Evolutionary conservation across 1,140 invertebrate genomes (phyloP).

Genomic region (Neoseiulus cucumeris): DNA sequence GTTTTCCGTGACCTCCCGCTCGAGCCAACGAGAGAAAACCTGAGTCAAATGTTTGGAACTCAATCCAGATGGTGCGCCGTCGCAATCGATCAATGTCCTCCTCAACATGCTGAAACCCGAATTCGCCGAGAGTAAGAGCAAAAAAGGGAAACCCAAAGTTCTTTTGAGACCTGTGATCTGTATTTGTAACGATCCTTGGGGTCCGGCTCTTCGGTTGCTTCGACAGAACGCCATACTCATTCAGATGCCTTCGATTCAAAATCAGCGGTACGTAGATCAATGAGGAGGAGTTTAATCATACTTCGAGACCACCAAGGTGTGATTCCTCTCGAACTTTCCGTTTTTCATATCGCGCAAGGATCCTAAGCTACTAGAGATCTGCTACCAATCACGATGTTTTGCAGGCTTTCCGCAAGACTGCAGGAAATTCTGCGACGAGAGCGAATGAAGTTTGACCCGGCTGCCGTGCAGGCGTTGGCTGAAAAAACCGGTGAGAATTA

Average conservation of each 20-base stretch:
- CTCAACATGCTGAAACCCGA: not conserved
- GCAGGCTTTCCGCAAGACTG: conserved; percentile 28
- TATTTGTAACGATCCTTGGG: conserved; percentile 84
- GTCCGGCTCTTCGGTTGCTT: conserved; percentile 52
- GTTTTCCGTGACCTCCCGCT: conserved; percentile 12
- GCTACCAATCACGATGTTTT: conserved; percentile 9
- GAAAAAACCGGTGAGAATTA: conserved; percentile 42
- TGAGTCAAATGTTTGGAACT: too few species aligned
- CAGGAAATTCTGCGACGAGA: conserved; percentile 45
- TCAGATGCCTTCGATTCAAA: conserved; percentile 44
- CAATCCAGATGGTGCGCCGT: not conserved
- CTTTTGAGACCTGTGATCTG: conserved; percentile 71
- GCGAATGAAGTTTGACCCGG: conserved; percentile 45
- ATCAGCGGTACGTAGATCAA: conserved; percentile 26
- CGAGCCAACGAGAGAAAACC: too few species aligned
- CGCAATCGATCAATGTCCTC: not conserved
- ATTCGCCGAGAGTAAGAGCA: not conserved
- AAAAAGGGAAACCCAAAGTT: conserved; percentile 21
- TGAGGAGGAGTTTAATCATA: too few species aligned
- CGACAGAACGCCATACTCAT: conserved; percentile 51
- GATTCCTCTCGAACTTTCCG: too few species aligned
- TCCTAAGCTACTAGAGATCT: too few species aligned
- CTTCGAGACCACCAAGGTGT: too few species aligned
- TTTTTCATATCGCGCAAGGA: too few species aligned
- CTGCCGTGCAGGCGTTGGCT: conserved; percentile 46